phyloP scores from a whole-genome alignment of 2,888 invertebrate genomes.

The Phengaris arion region DNA sequence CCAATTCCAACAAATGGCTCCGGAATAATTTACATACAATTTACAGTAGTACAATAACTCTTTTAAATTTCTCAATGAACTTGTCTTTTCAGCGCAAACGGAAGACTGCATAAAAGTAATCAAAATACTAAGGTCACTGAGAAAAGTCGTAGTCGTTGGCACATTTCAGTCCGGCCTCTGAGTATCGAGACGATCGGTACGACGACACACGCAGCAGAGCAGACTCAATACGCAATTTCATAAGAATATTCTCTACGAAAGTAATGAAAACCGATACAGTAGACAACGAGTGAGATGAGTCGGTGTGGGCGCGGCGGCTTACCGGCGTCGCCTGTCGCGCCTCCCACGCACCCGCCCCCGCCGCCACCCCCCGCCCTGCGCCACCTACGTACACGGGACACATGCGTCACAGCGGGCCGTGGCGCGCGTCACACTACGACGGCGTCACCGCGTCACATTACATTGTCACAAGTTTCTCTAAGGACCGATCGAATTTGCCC shows the following conservation, averaged over 20 bases:
- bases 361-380: slow-evolving; percentile 67
- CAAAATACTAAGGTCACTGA: slow-evolving; percentile 32
- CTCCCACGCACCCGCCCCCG: slow-evolving; percentile 69
- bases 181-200: slow-evolving; percentile 66
- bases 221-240: slow-evolving; percentile 72
- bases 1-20: slow-evolving; percentile 47
- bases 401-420: slow-evolving; percentile 34
- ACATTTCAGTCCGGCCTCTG: slow-evolving; percentile 73
- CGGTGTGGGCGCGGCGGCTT: slow-evolving; percentile 68
- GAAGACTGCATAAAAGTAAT: slow-evolving; percentile 28
- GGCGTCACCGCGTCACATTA: slow-evolving; percentile 18
- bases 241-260: slow-evolving; percentile 70
- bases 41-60: background rate
- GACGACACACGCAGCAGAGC: slow-evolving; percentile 78
- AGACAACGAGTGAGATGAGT: slow-evolving; percentile 58
- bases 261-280: slow-evolving; percentile 69
- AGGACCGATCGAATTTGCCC: background rate
- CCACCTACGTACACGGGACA: slow-evolving; percentile 75
- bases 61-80: slow-evolving; percentile 31
- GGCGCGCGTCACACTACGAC: slow-evolving; percentile 12
- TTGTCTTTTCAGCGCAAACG: slow-evolving; percentile 27
- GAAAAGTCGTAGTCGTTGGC: slow-evolving; percentile 48
- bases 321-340: slow-evolving; percentile 70
- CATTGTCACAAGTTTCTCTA: background rate
- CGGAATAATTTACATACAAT: background rate